These are phyloP conservation scores for Sesia apiformis DNA, from an alignment of 2,888 invertebrate species.

Conservation along the genomic window DNA sequence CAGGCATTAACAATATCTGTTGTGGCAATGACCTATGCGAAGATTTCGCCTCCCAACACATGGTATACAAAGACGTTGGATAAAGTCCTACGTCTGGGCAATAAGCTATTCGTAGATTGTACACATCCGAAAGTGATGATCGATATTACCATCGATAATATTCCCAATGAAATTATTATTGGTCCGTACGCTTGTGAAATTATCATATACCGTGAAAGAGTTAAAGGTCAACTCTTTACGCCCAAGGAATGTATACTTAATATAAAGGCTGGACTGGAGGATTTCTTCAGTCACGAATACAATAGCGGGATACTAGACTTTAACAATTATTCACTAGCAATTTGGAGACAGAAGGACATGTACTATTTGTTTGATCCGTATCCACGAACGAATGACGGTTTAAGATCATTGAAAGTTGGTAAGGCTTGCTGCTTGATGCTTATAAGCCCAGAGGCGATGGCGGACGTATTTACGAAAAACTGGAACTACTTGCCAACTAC, in stretches of 20 bases:
- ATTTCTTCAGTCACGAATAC: conserved; percentile 69
- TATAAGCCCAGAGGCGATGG: conserved; percentile 71
- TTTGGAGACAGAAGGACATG: conserved; percentile 78
- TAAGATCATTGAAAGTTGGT: conserved; percentile 68
- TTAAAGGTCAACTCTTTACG: conserved; percentile 62
- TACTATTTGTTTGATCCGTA: conserved; percentile 80
- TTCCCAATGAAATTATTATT: conserved; percentile 71
- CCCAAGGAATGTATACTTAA: conserved; percentile 68
- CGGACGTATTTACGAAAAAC: conserved; percentile 67
- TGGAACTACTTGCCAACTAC: conserved; percentile 61
- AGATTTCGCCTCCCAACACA: conserved; percentile 77
- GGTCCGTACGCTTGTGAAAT: conserved; percentile 75
- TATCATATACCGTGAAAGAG: conserved; percentile 69
- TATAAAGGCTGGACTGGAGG: conserved; percentile 57
- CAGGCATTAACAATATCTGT: conserved; percentile 76
- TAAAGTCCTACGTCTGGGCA: conserved; percentile 74
- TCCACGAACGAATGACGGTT: conserved; percentile 73
- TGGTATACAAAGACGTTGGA: conserved; percentile 75
- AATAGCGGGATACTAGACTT: conserved; percentile 73
- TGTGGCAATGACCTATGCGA: conserved; percentile 76
- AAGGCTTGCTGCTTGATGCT: conserved; percentile 78
- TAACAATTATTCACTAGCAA: conserved; percentile 70
- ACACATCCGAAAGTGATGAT: conserved; percentile 57
- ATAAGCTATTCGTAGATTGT: conserved; percentile 73
- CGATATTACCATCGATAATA: conserved; percentile 67